Base-by-base conservation (phyloP, 2,797 vertebrate genomes). In the Anas bernieri region DNA sequence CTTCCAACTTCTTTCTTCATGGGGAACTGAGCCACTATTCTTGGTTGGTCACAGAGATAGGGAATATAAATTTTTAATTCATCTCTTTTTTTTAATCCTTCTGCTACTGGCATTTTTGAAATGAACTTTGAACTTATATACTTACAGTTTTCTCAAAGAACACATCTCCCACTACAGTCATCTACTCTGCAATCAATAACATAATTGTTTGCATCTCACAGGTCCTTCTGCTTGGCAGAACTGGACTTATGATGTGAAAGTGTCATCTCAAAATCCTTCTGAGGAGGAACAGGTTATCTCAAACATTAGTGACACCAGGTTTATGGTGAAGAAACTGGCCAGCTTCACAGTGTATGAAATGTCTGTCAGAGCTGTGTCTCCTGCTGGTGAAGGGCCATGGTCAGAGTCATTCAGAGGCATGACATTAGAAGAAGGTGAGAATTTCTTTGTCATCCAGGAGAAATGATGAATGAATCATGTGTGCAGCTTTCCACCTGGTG, bases 151-250 rank as follows among this genome's bases (percentile, higher is more conserved):
- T 69, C 46, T 91, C 20, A 59, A 68, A 75, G 31, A 22, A 21
- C 1, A 0, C 55, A 13, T 43, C 33, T 52, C 18, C 43, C 58
- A 25, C 28, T 77, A 35, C 37, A 83, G 3, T 26, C 17, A 64
- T 28, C 67, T 50, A 25, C 21, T 84, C 43, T 66, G 7, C 30
- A 56, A 28, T 80, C 30, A 56, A 28, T 80, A 68, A 93, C 31
- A n/a, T 0, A 3, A 31, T 20, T 87, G 7, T 86, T 78, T 91
- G 37, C 46, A 39, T 84, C 9, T 6, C 81, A 85, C 86, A 98
- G 98, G 98, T 92, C 79, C 96, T 26, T 96, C 96, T 30, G 97
- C 98, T 33, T 98, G 98, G 98, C 98, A 98, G 92, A 97, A 98
- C 69, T 98, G 98, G 98, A 98, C 96, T 15, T 98, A 98, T 0